Conservation (phyloP, 2,888 invertebrate species). For the Dasypogon diadema region DNA sequence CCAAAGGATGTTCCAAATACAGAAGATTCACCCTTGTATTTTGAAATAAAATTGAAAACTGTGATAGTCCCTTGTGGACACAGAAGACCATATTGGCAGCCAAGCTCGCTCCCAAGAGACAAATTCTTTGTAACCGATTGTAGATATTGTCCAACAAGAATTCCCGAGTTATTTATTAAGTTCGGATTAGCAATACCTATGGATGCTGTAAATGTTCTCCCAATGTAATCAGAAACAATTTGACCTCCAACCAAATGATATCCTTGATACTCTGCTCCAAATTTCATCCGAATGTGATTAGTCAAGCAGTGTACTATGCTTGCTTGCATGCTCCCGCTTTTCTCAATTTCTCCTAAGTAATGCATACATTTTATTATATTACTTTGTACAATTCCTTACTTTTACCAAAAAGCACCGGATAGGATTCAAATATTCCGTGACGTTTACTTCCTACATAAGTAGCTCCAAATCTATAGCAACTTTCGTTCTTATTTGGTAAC, state of each 20-base stretch:
- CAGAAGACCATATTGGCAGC: conserved; percentile 17
- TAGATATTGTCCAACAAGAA: conserved; percentile 50
- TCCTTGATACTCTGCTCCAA: conserved; percentile 44
- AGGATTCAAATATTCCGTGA: conserved; percentile 31
- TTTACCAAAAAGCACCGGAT: conserved; percentile 52
- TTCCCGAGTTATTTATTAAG: conserved; percentile 46
- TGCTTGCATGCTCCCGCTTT: conserved; percentile 49
- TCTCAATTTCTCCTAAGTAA: conserved; percentile 50
- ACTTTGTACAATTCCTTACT: neutral
- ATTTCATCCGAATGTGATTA: conserved; percentile 46
- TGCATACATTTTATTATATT: neutral
- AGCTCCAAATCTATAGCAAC: conserved; percentile 51
- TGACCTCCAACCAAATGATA: conserved; percentile 14
- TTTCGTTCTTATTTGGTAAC: conserved; percentile 28
- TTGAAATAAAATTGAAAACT: conserved; percentile 34
- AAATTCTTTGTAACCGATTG: conserved; percentile 48
- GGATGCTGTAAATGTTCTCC: conserved; percentile 48
- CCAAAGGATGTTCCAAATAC: conserved; percentile 43
- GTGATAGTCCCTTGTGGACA: conserved; percentile 17
- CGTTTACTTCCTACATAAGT: conserved; percentile 50
- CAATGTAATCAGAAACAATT: conserved; percentile 50
- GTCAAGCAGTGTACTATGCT: conserved; percentile 50
- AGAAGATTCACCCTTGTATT: conserved; percentile 2
- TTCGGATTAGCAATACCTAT: conserved; percentile 49
- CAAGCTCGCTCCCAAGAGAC: conserved; percentile 48